A percentile compares a stretch with the other conserved stretches of the same genome.
Conservation (phyloP, 2,888 invertebrate genomes). For the Seira sanloemensis region DNA sequence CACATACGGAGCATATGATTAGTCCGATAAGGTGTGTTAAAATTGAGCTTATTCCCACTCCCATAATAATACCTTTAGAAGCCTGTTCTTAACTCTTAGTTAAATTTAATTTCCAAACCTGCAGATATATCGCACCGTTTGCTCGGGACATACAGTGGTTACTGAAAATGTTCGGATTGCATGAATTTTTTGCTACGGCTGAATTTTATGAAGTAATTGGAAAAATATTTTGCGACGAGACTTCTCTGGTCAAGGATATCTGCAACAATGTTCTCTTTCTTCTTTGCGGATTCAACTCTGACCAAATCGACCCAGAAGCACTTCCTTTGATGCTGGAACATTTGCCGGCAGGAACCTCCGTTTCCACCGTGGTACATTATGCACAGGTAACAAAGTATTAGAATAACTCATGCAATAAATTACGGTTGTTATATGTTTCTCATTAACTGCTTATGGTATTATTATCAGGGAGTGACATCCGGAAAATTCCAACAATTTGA, state of each 20-base stretch:
- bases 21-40: constrained; percentile 73
- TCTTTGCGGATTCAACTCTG: constrained; percentile 78
- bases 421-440: too few relatives aligned
- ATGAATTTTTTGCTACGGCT: constrained; percentile 82
- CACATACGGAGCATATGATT: constrained; percentile 74
- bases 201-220: constrained; percentile 78
- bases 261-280: constrained; percentile 84
- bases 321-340: constrained; percentile 74
- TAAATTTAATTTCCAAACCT: not conserved
- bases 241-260: constrained; percentile 78
- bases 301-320: constrained; percentile 72
- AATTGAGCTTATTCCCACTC: too few relatives aligned
- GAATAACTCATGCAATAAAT: too few relatives aligned
- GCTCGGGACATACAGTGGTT: constrained; percentile 75
- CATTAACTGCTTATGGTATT: too few relatives aligned
- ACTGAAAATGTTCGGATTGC: constrained; percentile 77
- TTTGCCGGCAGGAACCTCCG: constrained; percentile 76
- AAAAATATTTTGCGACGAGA: constrained; percentile 79
- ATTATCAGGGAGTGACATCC: constrained; percentile 41
- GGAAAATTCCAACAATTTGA: constrained; percentile 75
- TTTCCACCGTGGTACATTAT: constrained; percentile 76
- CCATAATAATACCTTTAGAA: too few relatives aligned
- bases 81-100: not conserved
- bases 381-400: too few relatives aligned
- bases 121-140: not conserved